Percentiles rank a stretch among this genome's conserved stretches.
These are phyloP conservation scores for Trichogramma dendrolimi DNA, from an alignment of 2,888 invertebrate genomes.

Conservation along the genomic window DNA sequence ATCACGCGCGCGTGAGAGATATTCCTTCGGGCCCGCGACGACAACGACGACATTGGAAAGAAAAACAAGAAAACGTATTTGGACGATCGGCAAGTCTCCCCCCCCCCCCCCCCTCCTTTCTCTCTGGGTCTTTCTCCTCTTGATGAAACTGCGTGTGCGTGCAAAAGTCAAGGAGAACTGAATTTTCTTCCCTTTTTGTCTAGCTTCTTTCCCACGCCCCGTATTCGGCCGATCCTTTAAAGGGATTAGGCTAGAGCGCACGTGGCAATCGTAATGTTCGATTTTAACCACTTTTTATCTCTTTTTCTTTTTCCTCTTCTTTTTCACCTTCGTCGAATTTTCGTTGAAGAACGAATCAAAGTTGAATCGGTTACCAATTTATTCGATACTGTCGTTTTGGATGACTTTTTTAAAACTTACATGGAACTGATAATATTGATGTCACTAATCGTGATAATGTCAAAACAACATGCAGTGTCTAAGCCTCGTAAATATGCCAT, in stretches of 20 bases:
- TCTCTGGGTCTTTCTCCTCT: not conserved
- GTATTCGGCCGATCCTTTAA: constrained; percentile 18
- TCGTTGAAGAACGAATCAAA: constrained; percentile 10
- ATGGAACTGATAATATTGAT: too few species aligned
- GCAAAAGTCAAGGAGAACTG: too few species aligned
- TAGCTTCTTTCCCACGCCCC: not conserved
- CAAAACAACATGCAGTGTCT: too few species aligned
- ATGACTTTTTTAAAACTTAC: too few species aligned
- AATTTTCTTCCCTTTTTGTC: not conserved
- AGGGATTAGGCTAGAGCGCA: constrained; percentile 27
- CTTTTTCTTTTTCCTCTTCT: not conserved
- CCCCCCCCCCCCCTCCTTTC: not conserved
- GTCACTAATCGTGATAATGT: too few species aligned
- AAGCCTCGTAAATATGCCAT: too few species aligned
- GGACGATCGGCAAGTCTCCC: constrained; percentile 9
- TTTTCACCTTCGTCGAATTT: not conserved
- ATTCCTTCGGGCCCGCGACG: not conserved
- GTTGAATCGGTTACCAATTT: constrained; percentile 12
- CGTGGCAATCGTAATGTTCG: constrained; percentile 24
- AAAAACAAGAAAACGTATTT: constrained; percentile 26
- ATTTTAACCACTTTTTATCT: constrained; percentile 21
- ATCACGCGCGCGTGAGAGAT: constrained; percentile 6
- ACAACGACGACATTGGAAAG: not conserved
- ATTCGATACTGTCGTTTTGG: too few species aligned
- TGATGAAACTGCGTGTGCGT: too few species aligned